Evolutionary conservation across 2,113 vertebrate genomes (phyloP).

Genomic region (Centrocercus urophasianus): DNA sequence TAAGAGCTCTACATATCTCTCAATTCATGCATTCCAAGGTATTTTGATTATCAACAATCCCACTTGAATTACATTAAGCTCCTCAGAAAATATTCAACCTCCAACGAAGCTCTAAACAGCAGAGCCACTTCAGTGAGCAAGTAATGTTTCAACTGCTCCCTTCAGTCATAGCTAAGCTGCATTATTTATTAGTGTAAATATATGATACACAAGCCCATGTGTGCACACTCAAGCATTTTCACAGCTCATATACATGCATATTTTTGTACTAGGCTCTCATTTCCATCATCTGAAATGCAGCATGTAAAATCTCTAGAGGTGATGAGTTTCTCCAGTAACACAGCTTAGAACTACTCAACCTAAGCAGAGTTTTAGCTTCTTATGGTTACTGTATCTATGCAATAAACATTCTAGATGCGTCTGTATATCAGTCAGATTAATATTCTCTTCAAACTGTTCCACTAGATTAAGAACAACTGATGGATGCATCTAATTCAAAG

Average conservation of each 20-base stretch:
- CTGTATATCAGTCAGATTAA: background rate
- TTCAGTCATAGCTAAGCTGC: background rate
- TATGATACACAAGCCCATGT: background rate
- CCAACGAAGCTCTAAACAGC: background rate
- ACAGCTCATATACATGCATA: background rate
- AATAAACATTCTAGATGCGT: background rate
- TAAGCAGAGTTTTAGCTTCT: background rate
- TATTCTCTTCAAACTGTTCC: background rate
- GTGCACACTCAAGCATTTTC: background rate
- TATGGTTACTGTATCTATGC: background rate
- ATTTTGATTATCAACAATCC: background rate
- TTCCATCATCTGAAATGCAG: background rate
- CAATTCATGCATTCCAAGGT: background rate
- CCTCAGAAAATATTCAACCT: background rate
- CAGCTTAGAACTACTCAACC: background rate
- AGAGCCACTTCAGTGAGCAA: background rate
- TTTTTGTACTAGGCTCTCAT: background rate
- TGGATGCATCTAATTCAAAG: background rate
- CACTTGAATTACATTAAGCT: background rate
- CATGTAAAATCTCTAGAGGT: background rate
- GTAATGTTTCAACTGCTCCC: background rate
- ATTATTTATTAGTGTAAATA: conserved; percentile 39
- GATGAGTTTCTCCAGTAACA: background rate
- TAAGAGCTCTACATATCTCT: background rate
- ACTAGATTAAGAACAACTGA: background rate